Base-by-base conservation (phyloP, 2,113 vertebrate genomes). In the Dolichotis patagonum region DNA sequence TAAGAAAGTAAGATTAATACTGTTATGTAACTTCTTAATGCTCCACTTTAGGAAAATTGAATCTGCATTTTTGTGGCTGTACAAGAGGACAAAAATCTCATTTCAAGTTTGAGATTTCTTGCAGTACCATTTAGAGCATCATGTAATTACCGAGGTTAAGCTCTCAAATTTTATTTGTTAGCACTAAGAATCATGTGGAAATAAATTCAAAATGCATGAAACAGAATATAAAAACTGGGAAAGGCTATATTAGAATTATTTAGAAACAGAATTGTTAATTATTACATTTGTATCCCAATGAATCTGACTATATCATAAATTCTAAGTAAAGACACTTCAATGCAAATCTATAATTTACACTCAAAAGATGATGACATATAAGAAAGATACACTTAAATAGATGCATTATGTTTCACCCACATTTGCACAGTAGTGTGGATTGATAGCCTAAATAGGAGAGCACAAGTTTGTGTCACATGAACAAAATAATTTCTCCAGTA, bases 341-440 rank as follows among this genome's bases (percentile, higher is more conserved):
- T 81, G 56, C 75, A 16, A 65, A 30, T 69, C 4, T 69, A 3
- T 60, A 14, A 13, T 41, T 75, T 60, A 7, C 35, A 54, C 38
- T 81, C 26, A 30, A 32, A 96, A 87, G 41, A 78, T 95, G 43
- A 91, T 77, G 88, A 28, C n/a, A 49, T 93, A 22, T 78, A 89
- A 58, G 62, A 88, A 85, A 56, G 63, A 85, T 80, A 54, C 0
- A 56, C 9, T 73, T 60, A 90, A 80, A 81, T 10, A 67, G 77
- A 67, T 35, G 62, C 13, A 41, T 92, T 75, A 26, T 52, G 30
- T 20, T 56, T 87, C 10, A 84, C 24, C 4, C 3, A 65, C 30
- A 32, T 38, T 83, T 77, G 20, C 41, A 90, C 2, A 19, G 17
- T 9, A 52, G 1, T 46, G 43, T 80, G 2, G 30, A 56, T 85